These are phyloP conservation scores for Podargus strigoides DNA, from an alignment of 2,797 vertebrate species.

Conservation along the genomic window DNA sequence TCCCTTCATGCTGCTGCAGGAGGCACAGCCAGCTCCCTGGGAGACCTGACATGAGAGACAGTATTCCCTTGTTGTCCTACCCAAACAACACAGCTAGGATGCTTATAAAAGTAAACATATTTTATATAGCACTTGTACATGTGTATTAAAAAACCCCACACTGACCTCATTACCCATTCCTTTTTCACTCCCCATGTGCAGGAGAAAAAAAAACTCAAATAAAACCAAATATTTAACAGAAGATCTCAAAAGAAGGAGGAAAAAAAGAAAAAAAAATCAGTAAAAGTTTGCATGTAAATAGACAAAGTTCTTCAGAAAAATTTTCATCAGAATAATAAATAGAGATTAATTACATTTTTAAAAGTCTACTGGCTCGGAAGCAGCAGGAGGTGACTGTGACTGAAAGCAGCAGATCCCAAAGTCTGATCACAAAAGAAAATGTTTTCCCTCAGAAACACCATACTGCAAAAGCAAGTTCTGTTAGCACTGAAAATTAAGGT, in stretches of 20 bases:
- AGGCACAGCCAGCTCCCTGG: background rate
- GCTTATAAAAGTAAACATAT: background rate
- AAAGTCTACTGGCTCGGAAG: background rate
- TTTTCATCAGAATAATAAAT: background rate
- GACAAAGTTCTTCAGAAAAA: background rate
- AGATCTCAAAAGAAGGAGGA: background rate
- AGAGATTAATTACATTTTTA: background rate
- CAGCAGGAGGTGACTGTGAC: background rate
- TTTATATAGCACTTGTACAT: background rate
- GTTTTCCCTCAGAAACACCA: background rate
- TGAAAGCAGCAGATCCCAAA: background rate
- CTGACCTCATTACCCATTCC: background rate
- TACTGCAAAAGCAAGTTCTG: background rate
- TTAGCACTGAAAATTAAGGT: background rate
- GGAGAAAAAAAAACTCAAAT: background rate
- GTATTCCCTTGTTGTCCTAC: rapidly evolving
- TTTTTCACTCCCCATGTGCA: background rate
- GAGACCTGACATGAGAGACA: background rate
- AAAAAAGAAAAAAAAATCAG: background rate
- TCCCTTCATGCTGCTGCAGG: slow-evolving; percentile 45
- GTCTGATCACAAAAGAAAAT: background rate
- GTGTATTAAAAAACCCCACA: rapidly evolving
- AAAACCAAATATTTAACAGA: background rate
- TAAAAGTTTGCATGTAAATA: background rate
- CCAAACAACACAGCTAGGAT: background rate